Percentiles rank a stretch among this genome's conserved stretches.
These are phyloP conservation scores for Colletes gigas DNA, from an alignment of 1,140 invertebrate species.

Conservation along the genomic window DNA sequence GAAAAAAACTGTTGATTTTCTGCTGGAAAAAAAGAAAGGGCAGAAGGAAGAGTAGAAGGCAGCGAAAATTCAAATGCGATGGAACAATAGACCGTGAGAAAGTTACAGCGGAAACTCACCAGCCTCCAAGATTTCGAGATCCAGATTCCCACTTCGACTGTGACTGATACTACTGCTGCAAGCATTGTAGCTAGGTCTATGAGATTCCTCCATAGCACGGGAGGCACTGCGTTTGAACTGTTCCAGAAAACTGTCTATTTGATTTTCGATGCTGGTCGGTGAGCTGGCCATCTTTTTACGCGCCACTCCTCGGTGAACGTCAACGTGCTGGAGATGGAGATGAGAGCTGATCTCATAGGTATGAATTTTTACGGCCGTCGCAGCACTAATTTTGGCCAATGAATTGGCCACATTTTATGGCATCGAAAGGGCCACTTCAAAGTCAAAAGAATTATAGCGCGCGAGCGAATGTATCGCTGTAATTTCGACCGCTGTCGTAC, in stretches of 20 bases:
- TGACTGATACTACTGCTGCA: constrained; percentile 73
- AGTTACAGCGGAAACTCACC: constrained; percentile 66
- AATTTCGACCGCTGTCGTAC: constrained; percentile 51
- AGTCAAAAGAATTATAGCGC: constrained; percentile 3
- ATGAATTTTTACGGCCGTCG: constrained; percentile 3
- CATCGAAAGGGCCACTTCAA: not conserved
- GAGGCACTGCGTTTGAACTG: constrained; percentile 89
- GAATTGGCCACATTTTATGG: constrained; percentile 44
- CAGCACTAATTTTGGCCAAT: constrained; percentile 4
- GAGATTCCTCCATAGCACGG: constrained; percentile 85
- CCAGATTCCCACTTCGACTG: constrained; percentile 76
- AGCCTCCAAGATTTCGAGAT: constrained; percentile 77
- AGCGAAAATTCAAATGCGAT: not conserved
- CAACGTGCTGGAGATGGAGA: constrained; percentile 22
- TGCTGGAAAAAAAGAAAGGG: no score
- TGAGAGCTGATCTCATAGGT: constrained; percentile 46
- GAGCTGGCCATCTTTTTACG: constrained; percentile 83
- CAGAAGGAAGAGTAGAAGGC: no score
- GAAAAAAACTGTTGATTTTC: not conserved
- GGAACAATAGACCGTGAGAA: not conserved
- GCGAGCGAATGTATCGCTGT: constrained; percentile 31
- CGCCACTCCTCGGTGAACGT: constrained; percentile 42
- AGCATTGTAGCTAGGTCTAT: constrained; percentile 70
- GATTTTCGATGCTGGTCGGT: constrained; percentile 87
- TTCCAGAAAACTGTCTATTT: constrained; percentile 91